Evolutionary conservation across 2,113 vertebrate genomes (phyloP), one percentile per base, ranked within the genome.

Genomic region (Anguilla japonica): DNA sequence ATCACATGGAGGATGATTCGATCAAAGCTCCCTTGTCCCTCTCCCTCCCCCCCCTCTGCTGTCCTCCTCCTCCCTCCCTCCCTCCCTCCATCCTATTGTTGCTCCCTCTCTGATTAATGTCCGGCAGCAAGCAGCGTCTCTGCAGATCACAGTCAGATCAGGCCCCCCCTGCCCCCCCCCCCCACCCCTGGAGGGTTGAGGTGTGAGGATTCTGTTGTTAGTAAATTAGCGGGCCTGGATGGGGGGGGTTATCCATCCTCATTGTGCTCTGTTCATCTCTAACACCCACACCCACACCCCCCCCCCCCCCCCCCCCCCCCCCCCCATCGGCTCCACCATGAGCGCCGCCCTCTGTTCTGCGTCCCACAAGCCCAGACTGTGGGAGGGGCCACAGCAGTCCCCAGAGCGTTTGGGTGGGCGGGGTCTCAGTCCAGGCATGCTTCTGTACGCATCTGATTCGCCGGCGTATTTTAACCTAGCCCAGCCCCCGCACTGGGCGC

Each of bases 201-300:
- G 67, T 29, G 22, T 50, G 18, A 46, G 34, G 18, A 83, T 93
- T 87, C 88, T 86, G 67, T 95, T 95, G 93, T 95, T 95, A 95
- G 94, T 95, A 95, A 95, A 94, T 91, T 16, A 63, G 53, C 88
- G 85, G 89, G 87, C 41, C 87, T 60, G 71, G 82, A 41, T 82
- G 34, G 82, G 82, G 57, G 84, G 63, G 57, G 79, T 26, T 85
- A 57, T n/a, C 53, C 53, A 79, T 83, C 63, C 34, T 81, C 41
- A 78, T 75, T 40, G 79, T 83, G 60, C 83, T 39, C 71, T 46
- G 60, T 84, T 41, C 79, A 81, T 86, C n/a, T 79, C 22, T 85
- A 81, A 53, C 71, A 50, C 83, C 83, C 53, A 83, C 60, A 82
- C 84, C 88, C 78, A 53, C 71, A 50, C 83, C 83, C 53, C 81